A percentile compares a stretch with the other conserved stretches of the same genome.
These are phyloP conservation scores for Trinorchestia longiramus DNA, from an alignment of 1,140 invertebrate genomes.

Conservation along the genomic window DNA sequence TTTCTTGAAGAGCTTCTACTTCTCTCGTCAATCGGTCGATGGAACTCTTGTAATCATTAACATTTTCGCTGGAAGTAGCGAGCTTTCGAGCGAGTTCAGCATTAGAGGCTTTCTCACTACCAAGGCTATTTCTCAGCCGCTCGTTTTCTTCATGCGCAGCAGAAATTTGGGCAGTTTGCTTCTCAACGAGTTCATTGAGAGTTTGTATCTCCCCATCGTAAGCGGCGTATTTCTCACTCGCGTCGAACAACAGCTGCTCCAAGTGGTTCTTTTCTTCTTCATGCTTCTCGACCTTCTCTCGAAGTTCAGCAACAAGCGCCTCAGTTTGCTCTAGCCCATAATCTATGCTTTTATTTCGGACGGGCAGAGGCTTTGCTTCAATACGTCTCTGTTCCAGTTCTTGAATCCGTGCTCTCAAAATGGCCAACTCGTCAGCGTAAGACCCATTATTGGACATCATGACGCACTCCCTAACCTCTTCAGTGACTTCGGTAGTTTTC, in stretches of 20 bases:
- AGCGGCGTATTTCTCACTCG: conserved; percentile 9
- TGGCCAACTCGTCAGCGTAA: background rate
- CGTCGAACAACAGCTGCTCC: conserved; percentile 30
- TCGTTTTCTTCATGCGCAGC: conserved; percentile 43
- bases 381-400: background rate
- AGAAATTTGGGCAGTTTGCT: background rate
- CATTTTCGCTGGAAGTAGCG: background rate
- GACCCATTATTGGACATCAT: background rate
- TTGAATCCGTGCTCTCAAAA: background rate
- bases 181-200: background rate
- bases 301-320: background rate
- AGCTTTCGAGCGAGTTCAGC: background rate
- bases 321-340: conserved; percentile 21
- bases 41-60: background rate
- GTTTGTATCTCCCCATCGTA: conserved; percentile 34
- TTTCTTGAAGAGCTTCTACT: conserved; percentile 46
- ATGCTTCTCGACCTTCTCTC: conserved; percentile 38
- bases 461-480: conserved; percentile 27
- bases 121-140: background rate
- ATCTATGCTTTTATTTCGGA: conserved; percentile 18
- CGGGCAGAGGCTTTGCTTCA: background rate
- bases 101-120: background rate
- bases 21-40: conserved; percentile 10
- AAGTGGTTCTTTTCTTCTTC: conserved; percentile 44
- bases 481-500: background rate